Evolutionary conservation across 2,888 invertebrate species (phyloP).

Genomic region (Calameuta idolon): DNA sequence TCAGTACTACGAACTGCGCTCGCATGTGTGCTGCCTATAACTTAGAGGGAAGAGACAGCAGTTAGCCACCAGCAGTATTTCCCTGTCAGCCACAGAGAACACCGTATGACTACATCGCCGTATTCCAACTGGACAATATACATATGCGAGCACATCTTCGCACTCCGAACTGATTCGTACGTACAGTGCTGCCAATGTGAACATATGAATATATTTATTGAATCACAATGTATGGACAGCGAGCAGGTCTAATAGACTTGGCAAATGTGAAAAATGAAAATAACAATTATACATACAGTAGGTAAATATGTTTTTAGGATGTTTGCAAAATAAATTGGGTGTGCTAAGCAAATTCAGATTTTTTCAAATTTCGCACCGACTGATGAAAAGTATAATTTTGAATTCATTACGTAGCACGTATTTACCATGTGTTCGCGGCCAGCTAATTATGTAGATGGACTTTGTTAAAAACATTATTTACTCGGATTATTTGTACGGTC

Average conservation of each 20-base stretch:
- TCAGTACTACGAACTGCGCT: neutral
- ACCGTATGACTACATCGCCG: slow-evolving; percentile 32
- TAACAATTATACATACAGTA: neutral
- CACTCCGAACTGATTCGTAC: neutral
- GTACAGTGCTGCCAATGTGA: neutral
- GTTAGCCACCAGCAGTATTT: slow-evolving; percentile 48
- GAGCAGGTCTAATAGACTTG: neutral
- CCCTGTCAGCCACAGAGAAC: slow-evolving; percentile 42
- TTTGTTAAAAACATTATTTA: slow-evolving; percentile 42
- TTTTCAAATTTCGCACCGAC: neutral
- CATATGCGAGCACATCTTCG: slow-evolving; percentile 17
- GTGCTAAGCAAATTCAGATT: neutral
- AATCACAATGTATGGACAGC: neutral
- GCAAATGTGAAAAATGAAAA: neutral
- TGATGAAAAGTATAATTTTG: neutral
- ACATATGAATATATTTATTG: neutral
- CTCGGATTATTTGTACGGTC: slow-evolving; percentile 40
- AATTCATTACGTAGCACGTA: neutral
- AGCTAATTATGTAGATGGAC: neutral
- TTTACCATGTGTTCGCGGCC: neutral
- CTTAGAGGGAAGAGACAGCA: slow-evolving; percentile 45
- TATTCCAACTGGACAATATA: slow-evolving; percentile 20
- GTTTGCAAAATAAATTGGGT: neutral
- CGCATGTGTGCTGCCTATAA: slow-evolving; percentile 35
- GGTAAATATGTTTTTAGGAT: neutral